Evolutionary conservation across 2,888 invertebrate species (phyloP), one percentile per base, ranked within the genome.

Genomic region (Polietes domitor): DNA sequence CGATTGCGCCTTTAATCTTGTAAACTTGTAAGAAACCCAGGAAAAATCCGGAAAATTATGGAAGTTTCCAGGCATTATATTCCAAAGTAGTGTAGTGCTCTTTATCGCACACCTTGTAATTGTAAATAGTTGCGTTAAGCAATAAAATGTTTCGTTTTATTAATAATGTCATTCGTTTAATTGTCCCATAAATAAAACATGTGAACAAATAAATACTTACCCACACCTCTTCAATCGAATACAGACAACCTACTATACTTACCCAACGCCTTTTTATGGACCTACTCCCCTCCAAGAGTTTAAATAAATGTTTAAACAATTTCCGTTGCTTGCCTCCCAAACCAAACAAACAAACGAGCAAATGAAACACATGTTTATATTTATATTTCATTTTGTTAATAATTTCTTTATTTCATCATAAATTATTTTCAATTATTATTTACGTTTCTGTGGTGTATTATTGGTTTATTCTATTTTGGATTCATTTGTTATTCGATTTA

Each of bases 391-490:
- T 43, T 37, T 43, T 68, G 41, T 68, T 68, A 21, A 43, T 68
- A 41, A 43, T 68, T 68, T 68, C 68, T 68, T 68, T 68, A 68
- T 43, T 68, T 43, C 24, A 43, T 43, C 43, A 68, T 68, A 68
- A 41, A 68, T 41, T 68, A 12, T 68, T 41, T 43, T 68, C 24
- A 63, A 10, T 41, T 41, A 17, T 41, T 65, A 41, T 65, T 65
- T 65, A n/a, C 17, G 43, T 68, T 68, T 26, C 58, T 58, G 43
- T 58, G n/a, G 2, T 61, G 47, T 74, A 26, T 68, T 63, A 58
- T 61, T 68, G 53, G 55, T 75, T 63, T 75, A 65, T 50, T 47
- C 55, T 21, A 21, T 77, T 63, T 72, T 78, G 47, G 21, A 28
- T 70, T 55, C 47, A 26, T 41, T 50, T 53, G n/a, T n/a, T 77